Evolutionary conservation across 2,797 vertebrate species (phyloP), one percentile per base, ranked within the genome.

Genomic region (Gouania willdenowi): DNA sequence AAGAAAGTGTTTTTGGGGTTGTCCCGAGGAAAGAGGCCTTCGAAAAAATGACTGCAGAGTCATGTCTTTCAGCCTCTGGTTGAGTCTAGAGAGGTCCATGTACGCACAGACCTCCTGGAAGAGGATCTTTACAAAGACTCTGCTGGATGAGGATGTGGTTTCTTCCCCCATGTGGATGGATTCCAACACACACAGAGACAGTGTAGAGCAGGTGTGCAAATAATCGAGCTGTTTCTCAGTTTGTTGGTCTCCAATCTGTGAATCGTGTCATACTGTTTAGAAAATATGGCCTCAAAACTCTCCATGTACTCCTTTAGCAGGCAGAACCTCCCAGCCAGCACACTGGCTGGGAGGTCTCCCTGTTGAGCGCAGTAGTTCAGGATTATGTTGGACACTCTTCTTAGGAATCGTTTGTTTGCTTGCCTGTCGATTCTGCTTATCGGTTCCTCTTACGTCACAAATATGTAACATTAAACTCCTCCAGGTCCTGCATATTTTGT

Each of bases 301-400:
- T 98, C 95, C 96, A 98, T 98, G 45, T 99, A 98, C 64, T 99
- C 95, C 42, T 95, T 98, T 59, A 99, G 75, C 80, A 98, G 77
- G 55, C 95, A 98, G 87, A 99, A 99, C 63, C 94, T 91, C 91
- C 95, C 96, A 7, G 96, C 95, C 54, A 99, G 83, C 22, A 99
- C 88, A 8, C 96, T 96, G 11, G 98, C 72, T 99, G 95, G 0
- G 98, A 98, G 1, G 95, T 98, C 51, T n/a, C 96, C 92, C 84
- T 99, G 96, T 52, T 99, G 96, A 68, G 96, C 95, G 72, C 96
- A 99, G 78, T 96, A 99, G 77, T 99, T 96, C 64, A 99, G 90
- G 77, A 99, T 98, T 96, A 99, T 98, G 85, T 99, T 99, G 71
- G 96, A 99, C 50, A 99, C n/a, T n/a, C n/a, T n/a, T n/a, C n/a